Evolutionary conservation across 1,140 invertebrate genomes (phyloP).

Genomic region (Palaemon carinicauda): DNA sequence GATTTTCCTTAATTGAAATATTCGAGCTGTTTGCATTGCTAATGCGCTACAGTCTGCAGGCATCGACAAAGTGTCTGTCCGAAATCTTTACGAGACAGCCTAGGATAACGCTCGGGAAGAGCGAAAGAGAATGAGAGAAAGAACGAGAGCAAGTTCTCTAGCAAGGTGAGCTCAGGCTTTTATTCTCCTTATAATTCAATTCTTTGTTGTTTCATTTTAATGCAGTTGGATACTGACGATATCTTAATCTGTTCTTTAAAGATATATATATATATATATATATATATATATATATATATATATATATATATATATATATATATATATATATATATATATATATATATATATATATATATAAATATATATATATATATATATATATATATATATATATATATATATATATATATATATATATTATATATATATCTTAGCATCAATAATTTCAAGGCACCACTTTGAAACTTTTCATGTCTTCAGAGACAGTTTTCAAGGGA

Average conservation of each 20-base stretch:
- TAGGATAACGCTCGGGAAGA: neutral
- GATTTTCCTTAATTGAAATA: constrained; percentile 18
- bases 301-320: neutral
- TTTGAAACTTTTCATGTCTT: too few species aligned
- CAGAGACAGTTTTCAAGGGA: too few species aligned
- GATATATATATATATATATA: neutral
- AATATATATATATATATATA: too few species aligned
- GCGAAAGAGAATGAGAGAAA: neutral
- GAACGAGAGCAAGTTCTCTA: neutral
- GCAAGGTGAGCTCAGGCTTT: too few species aligned
- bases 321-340: neutral
- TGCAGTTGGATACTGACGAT: neutral
- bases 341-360: too few species aligned
- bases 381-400: too few species aligned
- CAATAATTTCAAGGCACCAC: too few species aligned
- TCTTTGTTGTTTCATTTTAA: neutral
- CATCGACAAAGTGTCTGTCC: too few species aligned
- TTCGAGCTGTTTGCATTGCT: constrained; percentile 10
- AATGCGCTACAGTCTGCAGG: neutral
- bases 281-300: neutral
- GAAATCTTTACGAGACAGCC: too few species aligned
- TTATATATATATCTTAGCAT: too few species aligned
- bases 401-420: too few species aligned
- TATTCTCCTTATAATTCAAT: too few species aligned
- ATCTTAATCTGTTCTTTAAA: neutral